Evolutionary conservation across 2,888 invertebrate species (phyloP).

Genomic region (Cotesia congregata): DNA sequence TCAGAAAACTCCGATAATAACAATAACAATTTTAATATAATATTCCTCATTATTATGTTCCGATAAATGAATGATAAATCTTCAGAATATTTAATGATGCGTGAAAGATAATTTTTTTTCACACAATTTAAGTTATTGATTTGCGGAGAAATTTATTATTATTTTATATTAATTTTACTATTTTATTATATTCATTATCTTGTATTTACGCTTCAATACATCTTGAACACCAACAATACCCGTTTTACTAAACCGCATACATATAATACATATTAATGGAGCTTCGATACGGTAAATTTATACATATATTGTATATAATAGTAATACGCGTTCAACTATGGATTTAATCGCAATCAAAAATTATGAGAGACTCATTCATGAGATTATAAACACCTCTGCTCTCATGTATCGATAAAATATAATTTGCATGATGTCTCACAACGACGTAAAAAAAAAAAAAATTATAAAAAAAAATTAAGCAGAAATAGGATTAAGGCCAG

Average conservation of each 20-base stretch:
- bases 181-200: conserved; percentile 7
- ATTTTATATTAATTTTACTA: background rate
- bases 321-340: conserved; percentile 36
- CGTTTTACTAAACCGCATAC: conserved; percentile 32
- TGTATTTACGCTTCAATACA: conserved; percentile 17
- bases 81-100: background rate
- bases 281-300: conserved; percentile 32
- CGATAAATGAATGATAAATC: no score
- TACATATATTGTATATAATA: conserved; percentile 30
- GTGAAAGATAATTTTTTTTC: background rate
- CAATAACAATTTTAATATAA: no score
- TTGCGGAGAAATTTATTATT: conserved; percentile 9
- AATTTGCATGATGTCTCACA: background rate
- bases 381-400: conserved; percentile 11
- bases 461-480: background rate
- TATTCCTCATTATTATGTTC: no score
- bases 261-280: conserved; percentile 22
- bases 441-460: no score
- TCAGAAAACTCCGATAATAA: no score
- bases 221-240: conserved; percentile 1
- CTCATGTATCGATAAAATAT: conserved; percentile 8
- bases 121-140: background rate
- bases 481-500: background rate
- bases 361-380: conserved; percentile 40
- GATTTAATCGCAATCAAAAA: conserved; percentile 50